Base-by-base conservation (phyloP, 2,888 invertebrate genomes). In the Volucella inanis region DNA sequence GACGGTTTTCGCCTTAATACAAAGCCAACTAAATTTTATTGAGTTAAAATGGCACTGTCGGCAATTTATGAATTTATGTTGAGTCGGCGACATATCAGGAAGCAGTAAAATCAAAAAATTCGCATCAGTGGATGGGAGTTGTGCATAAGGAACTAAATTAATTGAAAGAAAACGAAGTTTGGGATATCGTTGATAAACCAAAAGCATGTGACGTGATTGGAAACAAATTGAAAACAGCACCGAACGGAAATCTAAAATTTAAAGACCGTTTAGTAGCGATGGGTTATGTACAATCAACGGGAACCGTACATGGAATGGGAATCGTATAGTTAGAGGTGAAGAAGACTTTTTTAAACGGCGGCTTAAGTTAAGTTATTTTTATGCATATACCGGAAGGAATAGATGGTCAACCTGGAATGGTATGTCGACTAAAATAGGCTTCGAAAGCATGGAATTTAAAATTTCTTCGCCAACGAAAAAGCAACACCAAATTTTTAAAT, bases 1-100 rank as follows among this genome's bases (percentile, higher is more conserved):
- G 11, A 54, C 1, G 54, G 31, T 10, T 64, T 64, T 14, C 64
- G 49, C 9, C 39, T 38, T 43, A 50, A 14, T 64, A 14, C 64
- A 55, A 10, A 54, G 18, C 38, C 18, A 50, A 64, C 50, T 45
- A 11, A 22, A 22, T 22, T 22, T 22, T 22, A 2, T 22, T 3
- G 18, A 22, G 2, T 22, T 22, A 3, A 22, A 0, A 22, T 22
- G 18, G 1, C 18, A 22, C 2, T 22, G 18, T 2, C 18, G 18
- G 18, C 18, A 22, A 22, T 22, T 22, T 22, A 22, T 2, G 18
- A 22, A 22, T 22, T 22, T 22, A 22, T 2, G 18, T 22, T 22
- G 18, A 22, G 2, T 3, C 18, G 2, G 18, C 18, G 2, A 22
- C 18, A 22, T 22, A 22, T 22, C 2, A 22, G 18, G 18, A 22